Base-by-base conservation (phyloP, 2,113 vertebrate species). In the Gymnobelideus leadbeateri region DNA sequence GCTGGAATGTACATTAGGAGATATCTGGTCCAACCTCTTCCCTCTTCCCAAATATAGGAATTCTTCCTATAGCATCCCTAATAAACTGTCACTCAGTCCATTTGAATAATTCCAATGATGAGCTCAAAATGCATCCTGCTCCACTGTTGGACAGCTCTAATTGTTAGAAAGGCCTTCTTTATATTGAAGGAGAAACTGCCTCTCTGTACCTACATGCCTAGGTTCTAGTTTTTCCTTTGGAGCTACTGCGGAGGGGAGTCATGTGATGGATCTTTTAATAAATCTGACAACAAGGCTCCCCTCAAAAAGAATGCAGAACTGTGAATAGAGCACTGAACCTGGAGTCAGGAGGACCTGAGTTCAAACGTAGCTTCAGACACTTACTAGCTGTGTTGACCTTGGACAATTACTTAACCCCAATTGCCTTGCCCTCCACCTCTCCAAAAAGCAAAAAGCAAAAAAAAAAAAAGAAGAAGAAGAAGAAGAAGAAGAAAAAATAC, bases 1-100 rank as follows among this genome's bases (percentile, higher is more conserved):
- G 3, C 31, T 68, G 26, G 89, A 7, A 8, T 37, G 26, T 23
- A 55, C 0, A 11, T 68, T 21, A 21, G 68, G 54, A 0, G 53
- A 3, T 0, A 1, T 46, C 14, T 2, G 0, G 57, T 14, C 24
- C 24, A 0, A 23, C 21, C 21, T n/a, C 25, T 24, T 55, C 84
- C 16, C 21, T n/a, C 25, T 46, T 55, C 54, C 89, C 23, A 12
- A 46, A 9, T 3, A 37, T 37, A 77, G 37, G 77, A 92, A 26
- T 28, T 50, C 92, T 77, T 77, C 37, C n/a, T 23, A 3, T 0
- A 6, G 16, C 3, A 43, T 49, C 28, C 26, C 89, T 4, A 24
- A 6, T 6, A 77, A 51, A 89, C 3, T 84, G 68, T 9, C 16
- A 25, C 55, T 24, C 21, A 3, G 57, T 28, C 53, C 47, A 49